A percentile compares a stretch with the other conserved stretches of the same genome.
These are phyloP conservation scores for Acanthornis magna DNA, from an alignment of 2,797 vertebrate genomes.

Conservation along the genomic window DNA sequence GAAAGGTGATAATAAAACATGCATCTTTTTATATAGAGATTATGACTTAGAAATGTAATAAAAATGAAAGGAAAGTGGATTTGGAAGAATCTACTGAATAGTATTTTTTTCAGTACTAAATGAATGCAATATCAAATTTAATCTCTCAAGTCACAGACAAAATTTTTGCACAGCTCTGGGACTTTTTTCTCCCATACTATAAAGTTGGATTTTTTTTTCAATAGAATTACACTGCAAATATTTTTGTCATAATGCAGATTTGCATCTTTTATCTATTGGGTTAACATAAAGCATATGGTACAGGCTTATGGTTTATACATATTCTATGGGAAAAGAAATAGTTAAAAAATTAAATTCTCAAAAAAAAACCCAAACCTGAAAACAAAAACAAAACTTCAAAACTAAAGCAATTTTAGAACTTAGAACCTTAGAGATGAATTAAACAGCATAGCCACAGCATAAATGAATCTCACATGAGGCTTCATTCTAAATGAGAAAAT, in stretches of 20 bases:
- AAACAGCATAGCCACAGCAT: neutral
- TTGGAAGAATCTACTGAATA: neutral
- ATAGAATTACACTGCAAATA: neutral
- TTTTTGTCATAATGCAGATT: neutral
- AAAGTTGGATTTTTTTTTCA: neutral
- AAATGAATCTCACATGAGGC: neutral
- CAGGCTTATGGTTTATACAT: neutral
- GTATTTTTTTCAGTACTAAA: neutral
- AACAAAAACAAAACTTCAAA: neutral
- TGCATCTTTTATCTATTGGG: neutral
- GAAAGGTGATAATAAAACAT: neutral
- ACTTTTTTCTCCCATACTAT: neutral
- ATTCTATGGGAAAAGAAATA: neutral
- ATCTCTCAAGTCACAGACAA: neutral
- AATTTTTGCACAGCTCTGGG: neutral
- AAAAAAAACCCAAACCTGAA: neutral
- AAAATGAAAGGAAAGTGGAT: neutral
- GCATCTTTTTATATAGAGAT: neutral
- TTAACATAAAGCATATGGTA: neutral
- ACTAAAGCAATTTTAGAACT: neutral
- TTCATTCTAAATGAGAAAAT: neutral
- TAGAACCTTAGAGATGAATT: neutral
- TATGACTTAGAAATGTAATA: neutral
- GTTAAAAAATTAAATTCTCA: neutral
- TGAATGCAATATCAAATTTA: conserved; percentile 4